These are phyloP conservation scores for Labeo calbasu DNA, from an alignment of 2,797 vertebrate genomes.

Conservation along the genomic window DNA sequence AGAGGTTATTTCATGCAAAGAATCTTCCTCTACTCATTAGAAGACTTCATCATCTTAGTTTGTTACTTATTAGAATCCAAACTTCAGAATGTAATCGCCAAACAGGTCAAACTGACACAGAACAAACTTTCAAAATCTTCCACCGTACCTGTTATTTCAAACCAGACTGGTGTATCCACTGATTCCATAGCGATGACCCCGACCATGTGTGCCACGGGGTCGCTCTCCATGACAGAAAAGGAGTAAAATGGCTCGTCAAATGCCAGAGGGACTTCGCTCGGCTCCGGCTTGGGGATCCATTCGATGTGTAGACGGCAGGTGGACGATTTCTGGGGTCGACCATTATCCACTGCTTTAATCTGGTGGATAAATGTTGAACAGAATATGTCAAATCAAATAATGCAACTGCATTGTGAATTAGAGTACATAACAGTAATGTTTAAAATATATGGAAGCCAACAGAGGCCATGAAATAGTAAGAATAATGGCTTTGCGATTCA, in stretches of 20 bases:
- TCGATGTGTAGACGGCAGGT: slow-evolving; percentile 93
- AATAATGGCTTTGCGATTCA: background rate
- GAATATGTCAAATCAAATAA: background rate
- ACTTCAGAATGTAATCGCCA: slow-evolving; percentile 22
- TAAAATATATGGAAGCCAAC: background rate
- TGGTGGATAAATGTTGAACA: slow-evolving; percentile 60
- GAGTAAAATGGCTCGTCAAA: slow-evolving; percentile 92
- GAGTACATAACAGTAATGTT: background rate
- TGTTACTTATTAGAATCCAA: slow-evolving; percentile 8
- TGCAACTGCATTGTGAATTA: background rate
- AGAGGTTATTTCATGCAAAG: slow-evolving; percentile 37
- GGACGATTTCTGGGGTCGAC: slow-evolving; percentile 94
- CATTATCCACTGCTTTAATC: slow-evolving; percentile 99
- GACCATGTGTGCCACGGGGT: slow-evolving; percentile 96
- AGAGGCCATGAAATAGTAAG: background rate
- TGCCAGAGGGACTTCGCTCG: slow-evolving; percentile 78
- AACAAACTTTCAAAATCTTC: background rate
- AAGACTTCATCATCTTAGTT: slow-evolving; percentile 8
- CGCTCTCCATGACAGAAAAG: slow-evolving; percentile 97
- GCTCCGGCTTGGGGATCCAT: slow-evolving; percentile 90
- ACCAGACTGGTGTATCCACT: slow-evolving; percentile 88
- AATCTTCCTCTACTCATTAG: slow-evolving; percentile 24
- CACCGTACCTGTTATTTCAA: slow-evolving; percentile 93
- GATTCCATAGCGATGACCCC: slow-evolving; percentile 91
- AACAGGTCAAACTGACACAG: slow-evolving; percentile 22